phyloP scores from a whole-genome alignment of 2,113 vertebrate species.

The Damaliscus lunatus region DNA sequence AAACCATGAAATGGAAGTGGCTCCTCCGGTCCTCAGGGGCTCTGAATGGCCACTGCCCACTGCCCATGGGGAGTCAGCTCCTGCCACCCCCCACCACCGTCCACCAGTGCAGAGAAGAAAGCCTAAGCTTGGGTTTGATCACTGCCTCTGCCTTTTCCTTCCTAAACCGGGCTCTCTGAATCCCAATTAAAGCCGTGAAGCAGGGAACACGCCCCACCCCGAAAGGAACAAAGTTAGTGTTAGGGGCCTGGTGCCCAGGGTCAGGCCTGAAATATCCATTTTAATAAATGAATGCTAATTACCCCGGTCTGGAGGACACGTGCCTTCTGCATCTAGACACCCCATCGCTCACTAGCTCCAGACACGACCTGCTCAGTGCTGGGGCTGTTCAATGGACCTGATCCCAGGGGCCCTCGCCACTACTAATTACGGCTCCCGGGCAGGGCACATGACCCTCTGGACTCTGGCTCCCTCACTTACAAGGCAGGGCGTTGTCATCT shows the following conservation, averaged over 20 bases:
- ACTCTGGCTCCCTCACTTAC: not conserved
- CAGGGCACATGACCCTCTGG: accelerated
- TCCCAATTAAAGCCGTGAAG: not conserved
- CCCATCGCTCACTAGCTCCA: not conserved
- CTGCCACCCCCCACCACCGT: not conserved
- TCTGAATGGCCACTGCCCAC: not conserved
- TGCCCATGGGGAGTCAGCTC: not conserved
- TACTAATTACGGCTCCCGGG: not conserved
- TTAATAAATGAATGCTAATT: not conserved
- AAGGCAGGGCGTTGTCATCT: not conserved
- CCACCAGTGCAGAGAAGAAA: not conserved
- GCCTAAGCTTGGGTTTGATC: no score
- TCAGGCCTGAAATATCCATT: accelerated
- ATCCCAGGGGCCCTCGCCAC: accelerated
- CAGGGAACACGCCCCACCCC: accelerated
- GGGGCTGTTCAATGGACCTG: accelerated
- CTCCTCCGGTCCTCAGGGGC: not conserved
- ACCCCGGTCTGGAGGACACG: accelerated
- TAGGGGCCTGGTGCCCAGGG: accelerated
- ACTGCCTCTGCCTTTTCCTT: not conserved
- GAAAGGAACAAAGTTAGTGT: accelerated
- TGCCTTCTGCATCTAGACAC: accelerated
- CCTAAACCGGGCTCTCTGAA: accelerated
- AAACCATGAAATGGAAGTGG: not conserved
- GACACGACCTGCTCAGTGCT: accelerated